Conservation (phyloP, 2,888 invertebrate genomes). For the Dryocosmus kuriphilus region DNA sequence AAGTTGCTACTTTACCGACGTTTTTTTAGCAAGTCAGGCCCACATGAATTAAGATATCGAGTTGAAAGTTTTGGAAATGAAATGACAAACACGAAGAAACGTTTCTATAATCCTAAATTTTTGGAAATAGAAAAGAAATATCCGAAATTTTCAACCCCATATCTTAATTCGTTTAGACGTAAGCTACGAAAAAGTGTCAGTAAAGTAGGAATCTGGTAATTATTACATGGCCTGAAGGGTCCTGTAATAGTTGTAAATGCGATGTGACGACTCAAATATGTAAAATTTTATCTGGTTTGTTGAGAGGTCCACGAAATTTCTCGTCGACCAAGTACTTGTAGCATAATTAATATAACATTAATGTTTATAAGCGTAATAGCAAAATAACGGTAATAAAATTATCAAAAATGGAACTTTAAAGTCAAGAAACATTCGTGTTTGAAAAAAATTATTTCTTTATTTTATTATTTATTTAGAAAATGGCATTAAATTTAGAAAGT, state of each 20-base stretch:
- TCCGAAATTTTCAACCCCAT: too few relatives aligned
- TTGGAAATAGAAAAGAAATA: too few relatives aligned
- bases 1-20: too few relatives aligned
- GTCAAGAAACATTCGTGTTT: neutral
- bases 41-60: too few relatives aligned
- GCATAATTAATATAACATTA: conserved; percentile 44
- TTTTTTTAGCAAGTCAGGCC: too few relatives aligned
- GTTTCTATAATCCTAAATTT: too few relatives aligned
- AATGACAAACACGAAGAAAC: too few relatives aligned
- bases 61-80: too few relatives aligned
- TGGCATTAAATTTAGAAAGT: neutral
- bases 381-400: conserved; percentile 22
- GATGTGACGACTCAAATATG: conserved; percentile 57
- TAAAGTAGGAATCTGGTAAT: too few relatives aligned
- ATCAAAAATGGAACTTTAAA: neutral
- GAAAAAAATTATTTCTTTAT: neutral
- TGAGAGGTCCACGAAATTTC: conserved; percentile 44
- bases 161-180: too few relatives aligned
- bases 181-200: too few relatives aligned
- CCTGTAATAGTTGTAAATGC: conserved; percentile 54
- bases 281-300: conserved; percentile 66
- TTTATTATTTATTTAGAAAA: neutral
- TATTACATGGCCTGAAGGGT: too few relatives aligned
- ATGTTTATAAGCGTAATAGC: conserved; percentile 53
- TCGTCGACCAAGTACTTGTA: conserved; percentile 24